A percentile compares a stretch with the other conserved stretches of the same genome.
phyloP scores from a whole-genome alignment of 1,140 invertebrate genomes.

The Liolophura sinensis region DNA sequence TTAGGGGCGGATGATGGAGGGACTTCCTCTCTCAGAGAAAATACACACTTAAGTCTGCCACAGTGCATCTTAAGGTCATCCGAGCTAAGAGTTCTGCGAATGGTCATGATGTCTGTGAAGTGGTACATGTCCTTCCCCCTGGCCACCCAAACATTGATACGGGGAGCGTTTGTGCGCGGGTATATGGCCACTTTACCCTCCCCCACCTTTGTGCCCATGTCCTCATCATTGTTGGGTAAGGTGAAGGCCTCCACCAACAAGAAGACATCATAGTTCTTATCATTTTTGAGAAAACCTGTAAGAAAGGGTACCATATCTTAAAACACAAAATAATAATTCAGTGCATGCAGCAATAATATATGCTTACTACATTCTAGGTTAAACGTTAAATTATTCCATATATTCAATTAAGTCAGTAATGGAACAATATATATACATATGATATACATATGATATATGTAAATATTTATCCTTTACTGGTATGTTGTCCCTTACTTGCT shows the following conservation, averaged over 20 bases:
- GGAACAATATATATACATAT: too few species aligned
- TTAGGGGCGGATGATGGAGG: slow-evolving; percentile 20
- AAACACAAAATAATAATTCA: neutral
- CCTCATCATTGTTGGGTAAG: slow-evolving; percentile 27
- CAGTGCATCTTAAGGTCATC: slow-evolving; percentile 52
- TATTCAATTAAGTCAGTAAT: neutral
- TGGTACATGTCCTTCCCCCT: slow-evolving; percentile 49
- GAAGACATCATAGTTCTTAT: slow-evolving; percentile 51
- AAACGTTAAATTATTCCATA: neutral
- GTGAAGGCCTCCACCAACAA: slow-evolving; percentile 48
- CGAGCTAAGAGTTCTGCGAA: slow-evolving; percentile 29
- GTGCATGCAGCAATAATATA: neutral
- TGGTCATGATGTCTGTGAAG: slow-evolving; percentile 40
- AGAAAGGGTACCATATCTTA: slow-evolving; percentile 1
- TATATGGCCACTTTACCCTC: slow-evolving; percentile 55
- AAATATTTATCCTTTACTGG: too few species aligned
- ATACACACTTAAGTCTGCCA: slow-evolving; percentile 43
- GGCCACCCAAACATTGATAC: slow-evolving; percentile 43
- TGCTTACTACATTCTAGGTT: neutral
- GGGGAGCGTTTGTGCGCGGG: slow-evolving; percentile 49
- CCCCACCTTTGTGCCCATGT: slow-evolving; percentile 42
- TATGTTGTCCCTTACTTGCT: too few species aligned
- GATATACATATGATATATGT: too few species aligned
- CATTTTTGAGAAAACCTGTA: slow-evolving; percentile 54
- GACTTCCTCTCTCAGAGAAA: slow-evolving; percentile 32